phyloP scores from a whole-genome alignment of 2,113 vertebrate species.

The Lasiurus cinereus region DNA sequence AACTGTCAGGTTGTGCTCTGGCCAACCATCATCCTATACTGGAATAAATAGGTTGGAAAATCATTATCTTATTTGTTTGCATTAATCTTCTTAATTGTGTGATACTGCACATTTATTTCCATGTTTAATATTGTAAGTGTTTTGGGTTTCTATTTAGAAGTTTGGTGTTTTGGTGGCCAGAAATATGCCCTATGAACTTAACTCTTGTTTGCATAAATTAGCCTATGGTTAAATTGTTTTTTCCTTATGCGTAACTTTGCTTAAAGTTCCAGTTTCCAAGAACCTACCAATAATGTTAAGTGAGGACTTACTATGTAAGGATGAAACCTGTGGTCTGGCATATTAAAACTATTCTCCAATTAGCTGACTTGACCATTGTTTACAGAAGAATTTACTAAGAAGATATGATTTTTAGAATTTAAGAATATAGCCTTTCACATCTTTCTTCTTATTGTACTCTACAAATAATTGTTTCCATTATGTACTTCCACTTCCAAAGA shows the following conservation, averaged over 20 bases:
- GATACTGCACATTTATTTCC: background rate
- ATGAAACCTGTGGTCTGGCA: background rate
- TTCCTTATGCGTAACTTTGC: background rate
- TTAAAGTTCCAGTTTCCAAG: background rate
- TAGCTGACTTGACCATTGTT: background rate
- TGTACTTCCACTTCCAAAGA: background rate
- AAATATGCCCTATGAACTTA: background rate
- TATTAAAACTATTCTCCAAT: background rate
- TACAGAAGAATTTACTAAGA: conserved; percentile 19
- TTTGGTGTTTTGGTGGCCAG: background rate
- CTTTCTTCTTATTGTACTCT: background rate
- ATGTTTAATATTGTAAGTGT: background rate
- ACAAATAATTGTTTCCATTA: background rate
- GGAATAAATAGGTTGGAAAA: background rate
- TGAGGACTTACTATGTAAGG: background rate
- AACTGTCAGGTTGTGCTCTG: background rate
- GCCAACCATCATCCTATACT: background rate
- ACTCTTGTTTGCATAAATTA: background rate
- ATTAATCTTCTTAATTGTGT: background rate
- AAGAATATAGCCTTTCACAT: background rate
- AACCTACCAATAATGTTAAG: background rate
- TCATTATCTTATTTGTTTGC: background rate
- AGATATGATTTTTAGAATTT: background rate
- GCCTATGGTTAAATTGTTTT: background rate
- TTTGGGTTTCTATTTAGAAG: background rate